Evolutionary conservation across 2,888 invertebrate species (phyloP).

Genomic region (Torymus auratus): DNA sequence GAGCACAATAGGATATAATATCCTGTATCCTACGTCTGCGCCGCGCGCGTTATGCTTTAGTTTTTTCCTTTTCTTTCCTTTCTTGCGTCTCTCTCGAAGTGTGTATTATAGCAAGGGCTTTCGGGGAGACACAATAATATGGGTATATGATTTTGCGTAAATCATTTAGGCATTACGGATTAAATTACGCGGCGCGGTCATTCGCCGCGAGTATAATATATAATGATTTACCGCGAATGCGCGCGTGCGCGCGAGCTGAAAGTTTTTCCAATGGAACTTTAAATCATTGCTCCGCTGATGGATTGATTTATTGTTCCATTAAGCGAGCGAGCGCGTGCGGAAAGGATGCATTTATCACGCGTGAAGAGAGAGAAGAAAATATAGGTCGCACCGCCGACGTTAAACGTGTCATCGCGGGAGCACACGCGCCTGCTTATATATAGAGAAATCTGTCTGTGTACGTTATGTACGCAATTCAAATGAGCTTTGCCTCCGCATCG

Average conservation of each 20-base stretch:
- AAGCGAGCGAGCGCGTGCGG: slow-evolving; percentile 1
- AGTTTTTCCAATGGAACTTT: slow-evolving; percentile 29
- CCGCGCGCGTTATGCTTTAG: too few relatives aligned
- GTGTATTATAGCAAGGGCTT: too few relatives aligned
- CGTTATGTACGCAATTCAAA: too few relatives aligned
- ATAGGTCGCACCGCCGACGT: background rate
- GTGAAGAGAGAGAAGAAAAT: slow-evolving; percentile 6
- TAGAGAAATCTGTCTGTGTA: too few relatives aligned
- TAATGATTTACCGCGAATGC: slow-evolving; percentile 41
- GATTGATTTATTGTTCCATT: slow-evolving; percentile 57
- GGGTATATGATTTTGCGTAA: background rate
- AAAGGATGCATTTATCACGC: slow-evolving; percentile 46
- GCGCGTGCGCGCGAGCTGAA: background rate
- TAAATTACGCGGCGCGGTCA: slow-evolving; percentile 28
- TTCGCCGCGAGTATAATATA: background rate
- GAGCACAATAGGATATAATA: too few relatives aligned
- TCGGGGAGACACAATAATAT: too few relatives aligned
- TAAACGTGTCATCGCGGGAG: slow-evolving; percentile 23
- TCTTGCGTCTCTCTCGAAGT: too few relatives aligned
- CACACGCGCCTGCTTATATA: background rate
- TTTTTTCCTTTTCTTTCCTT: too few relatives aligned
- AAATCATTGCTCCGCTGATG: slow-evolving; percentile 44
- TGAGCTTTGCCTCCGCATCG: too few relatives aligned
- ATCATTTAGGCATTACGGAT: slow-evolving; percentile 6
- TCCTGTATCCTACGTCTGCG: too few relatives aligned